These are phyloP conservation scores for Enteromius fasciolatus DNA, from an alignment of 2,797 vertebrate genomes.

Conservation along the genomic window DNA sequence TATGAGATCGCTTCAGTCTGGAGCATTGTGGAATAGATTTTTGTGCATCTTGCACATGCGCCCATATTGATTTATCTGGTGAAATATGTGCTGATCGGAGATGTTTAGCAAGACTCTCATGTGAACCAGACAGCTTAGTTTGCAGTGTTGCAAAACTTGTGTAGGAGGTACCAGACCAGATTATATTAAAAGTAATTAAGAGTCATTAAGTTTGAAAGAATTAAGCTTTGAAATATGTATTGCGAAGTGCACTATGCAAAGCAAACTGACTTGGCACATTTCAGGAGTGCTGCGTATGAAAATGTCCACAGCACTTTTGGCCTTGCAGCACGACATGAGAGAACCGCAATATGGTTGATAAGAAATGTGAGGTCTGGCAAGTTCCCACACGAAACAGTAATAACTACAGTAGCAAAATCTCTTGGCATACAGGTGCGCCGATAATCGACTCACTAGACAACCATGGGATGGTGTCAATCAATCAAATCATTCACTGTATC, in stretches of 20 bases:
- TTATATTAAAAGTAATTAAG: background rate
- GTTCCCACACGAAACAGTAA: conserved; percentile 49
- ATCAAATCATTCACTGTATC: background rate
- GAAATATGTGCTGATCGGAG: conserved; percentile 22
- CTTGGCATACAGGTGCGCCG: background rate
- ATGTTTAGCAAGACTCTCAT: conserved; percentile 22
- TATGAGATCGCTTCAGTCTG: conserved; percentile 12
- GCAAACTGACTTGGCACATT: background rate
- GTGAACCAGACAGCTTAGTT: conserved; percentile 12
- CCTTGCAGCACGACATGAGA: conserved; percentile 42
- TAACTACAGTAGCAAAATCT: background rate
- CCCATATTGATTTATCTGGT: conserved; percentile 11
- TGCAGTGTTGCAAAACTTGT: conserved; percentile 18
- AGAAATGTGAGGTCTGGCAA: conserved; percentile 54
- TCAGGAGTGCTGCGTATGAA: background rate
- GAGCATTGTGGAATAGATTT: conserved; percentile 18
- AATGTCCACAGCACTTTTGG: conserved; percentile 25
- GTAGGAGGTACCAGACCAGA: conserved; percentile 1
- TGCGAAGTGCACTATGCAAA: background rate
- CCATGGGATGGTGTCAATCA: background rate
- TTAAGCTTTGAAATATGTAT: conserved; percentile 2
- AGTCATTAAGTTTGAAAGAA: background rate
- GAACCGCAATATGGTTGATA: conserved; percentile 49
- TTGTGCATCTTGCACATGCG: background rate
- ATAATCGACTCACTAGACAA: background rate